Evolutionary conservation across 1,140 invertebrate species (phyloP), one percentile per base, ranked within the genome.

Genomic region (Dufourea novaeangliae): DNA sequence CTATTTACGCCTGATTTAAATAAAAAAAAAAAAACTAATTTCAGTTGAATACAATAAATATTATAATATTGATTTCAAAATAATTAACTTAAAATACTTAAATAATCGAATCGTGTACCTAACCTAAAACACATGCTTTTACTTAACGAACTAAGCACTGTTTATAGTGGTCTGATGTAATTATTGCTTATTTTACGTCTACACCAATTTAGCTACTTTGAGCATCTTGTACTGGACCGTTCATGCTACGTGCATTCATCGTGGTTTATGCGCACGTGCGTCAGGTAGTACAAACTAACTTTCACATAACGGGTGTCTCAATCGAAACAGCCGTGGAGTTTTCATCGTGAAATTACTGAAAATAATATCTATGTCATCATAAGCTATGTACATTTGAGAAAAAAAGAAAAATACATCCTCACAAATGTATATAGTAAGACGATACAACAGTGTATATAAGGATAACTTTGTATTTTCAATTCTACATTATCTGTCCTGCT

Each of bases 191-290:
- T 25, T 67, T 34, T 7, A 27, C 56, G 20, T 14, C 25, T 32
- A 74, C n/a, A 29, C 27, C 17, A 57, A 56, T 56, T 57, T 41
- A 14, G 46, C 52, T 66, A 67, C 22, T 67, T 41, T 34, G 50
- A 75, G 17, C 37, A 67, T 68, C 10, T 75, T 14, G 20, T 25
- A 34, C 37, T 25, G 29, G 22, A 46, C 22, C 6, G 27, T 17
- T 57, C 39, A 64, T 67, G 56, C 34, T 56, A 68, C 8, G 17
- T 66, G 50, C 37, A 66, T 66, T 57, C 39, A 68, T 66, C 20
- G 50, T 34, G 20, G 1, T 44, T 17, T 54, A 67, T 22, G 14
- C 50, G 52, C 37, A 67, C 62, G 62, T 74, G 62, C 27, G n/a
- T 75, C 17, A 22, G 17, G 14, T 66, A 6, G 37, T 41, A 34